These are phyloP conservation scores for Columba livia DNA, from an alignment of 2,113 vertebrate genomes.

Conservation along the genomic window DNA sequence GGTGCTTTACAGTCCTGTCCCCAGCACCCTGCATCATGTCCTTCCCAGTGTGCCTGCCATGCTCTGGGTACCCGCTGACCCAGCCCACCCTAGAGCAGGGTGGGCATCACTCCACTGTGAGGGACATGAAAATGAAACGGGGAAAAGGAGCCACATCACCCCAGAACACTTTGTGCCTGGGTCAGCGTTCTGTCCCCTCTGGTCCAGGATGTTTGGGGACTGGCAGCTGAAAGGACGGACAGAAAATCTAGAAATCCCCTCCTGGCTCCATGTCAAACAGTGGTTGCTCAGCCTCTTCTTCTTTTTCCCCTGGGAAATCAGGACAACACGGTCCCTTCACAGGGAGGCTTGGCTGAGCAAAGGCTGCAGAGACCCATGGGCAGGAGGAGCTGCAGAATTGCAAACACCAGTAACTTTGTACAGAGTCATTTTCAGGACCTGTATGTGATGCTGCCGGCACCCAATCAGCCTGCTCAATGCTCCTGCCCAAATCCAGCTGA, in stretches of 20 bases:
- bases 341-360: neutral
- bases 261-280: neutral
- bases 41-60: fast-evolving
- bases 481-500: neutral
- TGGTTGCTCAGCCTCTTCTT: neutral
- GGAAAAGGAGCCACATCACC: neutral
- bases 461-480: neutral
- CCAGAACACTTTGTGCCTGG: neutral
- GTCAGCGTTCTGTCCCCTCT: neutral
- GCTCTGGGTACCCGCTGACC: neutral
- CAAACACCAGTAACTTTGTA: neutral
- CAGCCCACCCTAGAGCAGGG: neutral
- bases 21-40: neutral
- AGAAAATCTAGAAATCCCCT: neutral
- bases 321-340: neutral
- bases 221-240: neutral
- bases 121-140: neutral
- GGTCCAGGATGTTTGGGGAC: neutral
- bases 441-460: neutral
- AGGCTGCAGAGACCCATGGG: neutral
- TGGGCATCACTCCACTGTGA: neutral
- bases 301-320: neutral
- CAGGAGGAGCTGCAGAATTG: neutral
- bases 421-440: neutral
- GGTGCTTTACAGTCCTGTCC: neutral